These are phyloP conservation scores for Sinocyclocheilus rhinocerous DNA, from an alignment of 2,113 vertebrate genomes.

Conservation along the genomic window DNA sequence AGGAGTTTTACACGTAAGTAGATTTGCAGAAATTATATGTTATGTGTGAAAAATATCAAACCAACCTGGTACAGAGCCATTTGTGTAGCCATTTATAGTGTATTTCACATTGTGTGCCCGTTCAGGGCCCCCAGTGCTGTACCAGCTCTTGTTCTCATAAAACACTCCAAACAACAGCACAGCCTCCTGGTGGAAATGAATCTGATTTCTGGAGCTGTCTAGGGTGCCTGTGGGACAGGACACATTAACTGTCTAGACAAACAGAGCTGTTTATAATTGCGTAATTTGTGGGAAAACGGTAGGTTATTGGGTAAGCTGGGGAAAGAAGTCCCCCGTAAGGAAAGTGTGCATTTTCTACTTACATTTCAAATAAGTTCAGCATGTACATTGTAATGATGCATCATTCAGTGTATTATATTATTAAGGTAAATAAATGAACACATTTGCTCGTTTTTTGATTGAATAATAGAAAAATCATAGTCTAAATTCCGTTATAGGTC, in stretches of 20 bases:
- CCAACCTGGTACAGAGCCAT: conserved; percentile 86
- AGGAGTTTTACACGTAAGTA: background rate
- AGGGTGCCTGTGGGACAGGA: conserved; percentile 78
- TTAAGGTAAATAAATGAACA: no score
- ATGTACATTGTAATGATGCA: no score
- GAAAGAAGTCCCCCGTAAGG: no score
- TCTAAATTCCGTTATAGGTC: no score
- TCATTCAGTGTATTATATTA: no score
- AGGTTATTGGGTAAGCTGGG: no score
- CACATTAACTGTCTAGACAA: background rate
- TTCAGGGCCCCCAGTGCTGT: conserved; percentile 51
- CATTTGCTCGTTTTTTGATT: no score
- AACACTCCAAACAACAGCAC: conserved; percentile 91
- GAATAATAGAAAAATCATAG: no score
- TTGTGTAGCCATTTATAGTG: conserved; percentile 89
- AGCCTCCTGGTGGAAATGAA: conserved; percentile 77
- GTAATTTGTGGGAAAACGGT: background rate
- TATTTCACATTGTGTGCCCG: conserved; percentile 75
- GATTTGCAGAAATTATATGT: background rate
- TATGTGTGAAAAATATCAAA: background rate
- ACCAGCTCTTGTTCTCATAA: conserved; percentile 87
- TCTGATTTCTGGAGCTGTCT: conserved; percentile 79
- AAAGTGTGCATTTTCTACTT: no score
- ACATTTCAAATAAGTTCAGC: no score
- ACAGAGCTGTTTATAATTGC: background rate